Base-by-base conservation (phyloP, 30 jellyfish, hydroid and myxozoan species). In the Euphysa ruthae region DNA sequence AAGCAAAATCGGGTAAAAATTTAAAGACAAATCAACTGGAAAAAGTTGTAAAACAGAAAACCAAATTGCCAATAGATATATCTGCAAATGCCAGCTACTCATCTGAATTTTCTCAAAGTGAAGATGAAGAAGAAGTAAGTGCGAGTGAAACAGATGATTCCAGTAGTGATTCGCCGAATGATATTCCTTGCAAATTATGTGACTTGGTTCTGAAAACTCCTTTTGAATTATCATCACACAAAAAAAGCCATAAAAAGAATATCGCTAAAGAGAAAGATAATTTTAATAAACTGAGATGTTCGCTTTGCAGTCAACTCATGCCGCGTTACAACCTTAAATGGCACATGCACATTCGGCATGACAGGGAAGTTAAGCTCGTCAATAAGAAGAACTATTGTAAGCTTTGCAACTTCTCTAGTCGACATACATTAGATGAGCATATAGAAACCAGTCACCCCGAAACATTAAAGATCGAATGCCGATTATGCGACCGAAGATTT, bases 311-410 rank as follows among this genome's bases (percentile, higher is more conserved):
- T 16, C 14, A 34, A 32, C 31, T 32, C 13, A 35, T 63, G 28
- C 55, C 50, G 32, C 80, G 75, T 43, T 58, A 68, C 27, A 27
- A 43, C 12, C 49, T 68, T 6, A 68, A 68, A 44, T 23, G 80
- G 56, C 80, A 68, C 66, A 68, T 68, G 80, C 80, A 68, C 35
- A 35, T 29, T 20, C 28, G 4, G 6, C 80, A 68, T 58, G 58
- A 31, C 22, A 13, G 29, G 14, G 80, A 25, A 2, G 1, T 56
- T 7, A 21, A n/a, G 58, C 74, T 68, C 1, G 18, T 22, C 8
- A 68, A 68, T 14, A 51, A 68, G 25, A 19, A 30, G 24, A 43
- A 22, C 14, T 68, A 24, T 8, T 68, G 80, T 42, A 25, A 21
- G 10, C n/a, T 10, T 1, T 68, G 80, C 44, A 51, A 68, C 30